Conservation (phyloP, 2,888 invertebrate genomes). For the Lasioglossum lativentre region DNA sequence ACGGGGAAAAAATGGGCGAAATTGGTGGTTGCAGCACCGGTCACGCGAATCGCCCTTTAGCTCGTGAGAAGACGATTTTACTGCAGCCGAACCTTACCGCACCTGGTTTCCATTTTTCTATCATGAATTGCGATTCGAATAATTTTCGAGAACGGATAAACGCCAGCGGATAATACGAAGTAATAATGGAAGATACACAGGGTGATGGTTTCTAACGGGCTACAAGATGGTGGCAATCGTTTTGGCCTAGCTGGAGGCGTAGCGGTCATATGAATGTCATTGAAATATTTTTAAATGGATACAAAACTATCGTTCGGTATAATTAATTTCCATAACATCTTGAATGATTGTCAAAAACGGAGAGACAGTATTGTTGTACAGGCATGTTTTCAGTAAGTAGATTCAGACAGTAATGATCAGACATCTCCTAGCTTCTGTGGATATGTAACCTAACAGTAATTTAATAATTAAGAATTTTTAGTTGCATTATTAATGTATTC, state of each 20-base stretch:
- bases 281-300: too few species aligned
- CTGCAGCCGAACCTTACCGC: background rate
- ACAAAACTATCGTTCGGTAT: too few species aligned
- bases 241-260: too few species aligned
- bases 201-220: too few species aligned
- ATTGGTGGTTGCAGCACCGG: constrained; percentile 29
- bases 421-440: background rate
- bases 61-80: constrained; percentile 16
- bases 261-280: too few species aligned
- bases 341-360: background rate
- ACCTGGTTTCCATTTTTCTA: background rate
- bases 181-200: background rate
- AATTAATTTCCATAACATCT: background rate
- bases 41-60: constrained; percentile 62
- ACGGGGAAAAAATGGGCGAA: background rate
- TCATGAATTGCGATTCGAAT: background rate
- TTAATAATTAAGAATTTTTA: background rate
- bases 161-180: background rate
- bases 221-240: too few species aligned
- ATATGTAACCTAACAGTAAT: background rate
- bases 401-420: background rate
- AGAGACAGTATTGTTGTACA: background rate
- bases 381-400: background rate
- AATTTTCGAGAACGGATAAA: background rate
- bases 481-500: background rate